These are phyloP conservation scores for Colletes gigas DNA, from an alignment of 1,140 invertebrate genomes.

Conservation along the genomic window DNA sequence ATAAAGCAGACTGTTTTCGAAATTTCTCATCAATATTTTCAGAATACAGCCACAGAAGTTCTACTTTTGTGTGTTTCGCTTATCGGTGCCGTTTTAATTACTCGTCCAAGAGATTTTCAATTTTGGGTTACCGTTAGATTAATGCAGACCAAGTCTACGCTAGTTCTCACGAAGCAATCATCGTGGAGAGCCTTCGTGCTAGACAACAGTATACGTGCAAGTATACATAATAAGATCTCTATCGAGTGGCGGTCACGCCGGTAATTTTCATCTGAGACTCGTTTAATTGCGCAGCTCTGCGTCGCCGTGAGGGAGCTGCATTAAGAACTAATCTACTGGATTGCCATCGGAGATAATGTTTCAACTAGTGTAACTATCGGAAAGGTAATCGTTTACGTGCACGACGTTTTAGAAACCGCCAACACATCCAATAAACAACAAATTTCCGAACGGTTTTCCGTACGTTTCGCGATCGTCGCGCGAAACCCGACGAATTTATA, in stretches of 20 bases:
- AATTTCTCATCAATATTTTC: too few relatives aligned
- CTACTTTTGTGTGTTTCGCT: too few relatives aligned
- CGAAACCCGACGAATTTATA: too few relatives aligned
- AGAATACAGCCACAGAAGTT: too few relatives aligned
- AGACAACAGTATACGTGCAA: slow-evolving; percentile 57
- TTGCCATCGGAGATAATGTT: slow-evolving; percentile 56
- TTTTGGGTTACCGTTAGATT: slow-evolving; percentile 43
- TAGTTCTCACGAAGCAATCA: slow-evolving; percentile 59
- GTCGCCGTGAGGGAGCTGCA: slow-evolving; percentile 50
- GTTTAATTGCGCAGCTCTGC: slow-evolving; percentile 55
- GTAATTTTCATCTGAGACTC: slow-evolving; percentile 61
- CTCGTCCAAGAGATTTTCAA: neutral
- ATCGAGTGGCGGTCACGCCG: slow-evolving; percentile 54
- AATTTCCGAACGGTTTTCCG: too few relatives aligned
- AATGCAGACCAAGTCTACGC: slow-evolving; percentile 24
- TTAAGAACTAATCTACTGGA: slow-evolving; percentile 62
- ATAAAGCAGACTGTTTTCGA: too few relatives aligned
- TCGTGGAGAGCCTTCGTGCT: slow-evolving; percentile 62
- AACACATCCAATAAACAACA: too few relatives aligned
- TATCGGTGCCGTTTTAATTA: slow-evolving; percentile 24
- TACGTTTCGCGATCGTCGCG: too few relatives aligned
- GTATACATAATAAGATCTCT: slow-evolving; percentile 56
- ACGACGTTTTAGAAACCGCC: neutral
- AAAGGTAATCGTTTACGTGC: neutral
- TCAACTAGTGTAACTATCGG: slow-evolving; percentile 30